Percentiles rank a stretch among this genome's conserved stretches.
These are phyloP conservation scores for Lanius collurio DNA, from an alignment of 2,113 vertebrate species.

Conservation along the genomic window DNA sequence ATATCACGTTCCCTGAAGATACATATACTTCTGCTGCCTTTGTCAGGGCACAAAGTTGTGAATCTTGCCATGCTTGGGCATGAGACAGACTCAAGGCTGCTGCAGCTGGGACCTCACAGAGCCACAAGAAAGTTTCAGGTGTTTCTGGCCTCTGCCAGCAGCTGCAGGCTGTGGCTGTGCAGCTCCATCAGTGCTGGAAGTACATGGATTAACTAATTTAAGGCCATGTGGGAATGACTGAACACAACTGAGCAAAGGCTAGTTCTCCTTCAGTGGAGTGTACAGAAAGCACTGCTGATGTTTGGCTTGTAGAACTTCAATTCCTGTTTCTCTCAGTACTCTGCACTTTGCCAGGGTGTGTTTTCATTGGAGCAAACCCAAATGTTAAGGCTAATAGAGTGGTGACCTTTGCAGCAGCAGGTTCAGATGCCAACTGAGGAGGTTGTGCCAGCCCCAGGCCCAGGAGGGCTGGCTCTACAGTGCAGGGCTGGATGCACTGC, in stretches of 20 bases:
- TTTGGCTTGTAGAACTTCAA: not conserved
- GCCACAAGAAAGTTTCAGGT: not conserved
- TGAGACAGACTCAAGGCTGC: not conserved
- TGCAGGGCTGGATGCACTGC: not conserved
- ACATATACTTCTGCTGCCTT: not conserved
- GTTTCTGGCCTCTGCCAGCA: not conserved
- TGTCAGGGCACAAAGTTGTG: not conserved
- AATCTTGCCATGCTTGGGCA: not conserved
- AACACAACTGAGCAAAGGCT: not conserved
- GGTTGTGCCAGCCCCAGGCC: not conserved
- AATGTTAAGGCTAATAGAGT: not conserved
- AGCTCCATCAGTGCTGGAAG: not conserved
- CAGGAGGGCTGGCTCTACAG: not conserved
- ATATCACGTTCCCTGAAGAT: not conserved
- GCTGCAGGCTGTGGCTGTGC: not conserved
- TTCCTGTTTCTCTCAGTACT: not conserved
- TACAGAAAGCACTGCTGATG: not conserved
- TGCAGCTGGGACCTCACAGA: not conserved
- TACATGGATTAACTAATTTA: not conserved
- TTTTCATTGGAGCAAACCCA: not conserved
- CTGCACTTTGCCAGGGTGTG: not conserved
- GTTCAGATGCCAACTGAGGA: rapidly evolving
- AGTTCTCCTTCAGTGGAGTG: not conserved
- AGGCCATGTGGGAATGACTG: not conserved
- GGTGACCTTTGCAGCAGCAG: not conserved